A percentile compares a stretch with the other conserved stretches of the same genome.
Conservation (phyloP, 2,113 vertebrate species). For the Gasterosteus nipponicus region DNA sequence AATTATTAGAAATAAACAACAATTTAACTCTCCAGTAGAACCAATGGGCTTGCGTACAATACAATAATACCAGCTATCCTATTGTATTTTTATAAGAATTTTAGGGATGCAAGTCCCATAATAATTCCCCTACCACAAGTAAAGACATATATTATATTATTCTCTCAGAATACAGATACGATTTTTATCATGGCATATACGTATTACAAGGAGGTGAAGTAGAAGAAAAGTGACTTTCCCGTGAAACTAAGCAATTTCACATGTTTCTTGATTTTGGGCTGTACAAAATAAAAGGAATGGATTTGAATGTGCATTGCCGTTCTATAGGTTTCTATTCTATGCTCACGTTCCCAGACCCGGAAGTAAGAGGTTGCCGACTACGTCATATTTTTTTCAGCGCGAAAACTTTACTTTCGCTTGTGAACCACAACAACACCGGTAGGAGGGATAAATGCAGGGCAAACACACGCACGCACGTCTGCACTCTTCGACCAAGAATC, state of each 20-base stretch:
- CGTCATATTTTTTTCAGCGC: slow-evolving; percentile 45
- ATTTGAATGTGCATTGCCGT: not conserved
- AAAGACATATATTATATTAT: not conserved
- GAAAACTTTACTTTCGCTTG: slow-evolving; percentile 31
- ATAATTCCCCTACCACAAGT: not conserved
- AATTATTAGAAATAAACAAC: not conserved
- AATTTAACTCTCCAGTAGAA: not conserved
- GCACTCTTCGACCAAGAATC: accelerated
- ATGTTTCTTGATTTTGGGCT: too few species aligned
- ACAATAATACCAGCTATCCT: not conserved
- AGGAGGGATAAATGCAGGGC: not conserved
- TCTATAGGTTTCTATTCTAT: not conserved
- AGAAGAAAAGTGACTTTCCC: not conserved
- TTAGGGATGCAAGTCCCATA: not conserved
- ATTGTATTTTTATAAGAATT: not conserved
- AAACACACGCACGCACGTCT: not conserved
- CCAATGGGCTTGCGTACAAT: not conserved
- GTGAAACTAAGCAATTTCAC: not conserved
- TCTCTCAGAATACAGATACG: not conserved
- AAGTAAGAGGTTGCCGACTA: slow-evolving; percentile 15
- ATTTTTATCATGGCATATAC: not conserved
- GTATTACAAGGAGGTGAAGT: not conserved
- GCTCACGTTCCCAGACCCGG: slow-evolving; percentile 26
- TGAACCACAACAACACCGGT: not conserved
- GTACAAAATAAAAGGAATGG: too few species aligned